Conservation (phyloP, 2,113 vertebrate species). For the Anolis sagrei region DNA sequence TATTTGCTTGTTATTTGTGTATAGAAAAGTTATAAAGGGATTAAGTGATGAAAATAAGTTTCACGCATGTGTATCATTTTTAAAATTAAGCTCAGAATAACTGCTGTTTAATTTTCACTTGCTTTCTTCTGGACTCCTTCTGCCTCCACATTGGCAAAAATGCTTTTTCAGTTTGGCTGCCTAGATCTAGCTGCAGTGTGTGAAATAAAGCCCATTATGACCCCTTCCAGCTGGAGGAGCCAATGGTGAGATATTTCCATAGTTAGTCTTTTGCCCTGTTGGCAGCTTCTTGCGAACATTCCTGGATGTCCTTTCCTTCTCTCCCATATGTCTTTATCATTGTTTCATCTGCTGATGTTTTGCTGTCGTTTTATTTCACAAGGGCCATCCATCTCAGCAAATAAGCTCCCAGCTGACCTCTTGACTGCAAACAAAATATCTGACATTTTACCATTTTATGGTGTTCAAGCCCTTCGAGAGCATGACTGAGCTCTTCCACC, state of each 20-base stretch:
- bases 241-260: constrained; percentile 26
- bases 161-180: constrained; percentile 10
- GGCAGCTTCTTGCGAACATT: constrained; percentile 28
- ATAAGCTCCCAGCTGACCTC: constrained; percentile 6
- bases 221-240: constrained; percentile 13
- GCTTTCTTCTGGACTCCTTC: not conserved
- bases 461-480: not conserved
- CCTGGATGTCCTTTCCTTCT: constrained; percentile 34
- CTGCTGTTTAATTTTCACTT: not conserved
- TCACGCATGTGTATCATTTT: not conserved
- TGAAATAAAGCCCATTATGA: constrained; percentile 14
- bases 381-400: constrained; percentile 26
- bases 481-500: not conserved
- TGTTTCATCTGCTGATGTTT: constrained; percentile 24
- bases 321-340: constrained; percentile 23
- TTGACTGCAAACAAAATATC: constrained; percentile 27
- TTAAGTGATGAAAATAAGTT: not conserved
- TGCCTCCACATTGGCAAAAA: rapidly evolving
- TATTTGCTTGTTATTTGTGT: not conserved
- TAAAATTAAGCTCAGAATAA: not conserved
- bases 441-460: not conserved
- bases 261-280: constrained; percentile 34
- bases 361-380: not conserved
- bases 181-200: constrained; percentile 3
- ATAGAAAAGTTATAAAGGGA: not conserved